Evolutionary conservation across 2,888 invertebrate species (phyloP), one percentile per base, ranked within the genome.

Genomic region (Phoenoteleia sp.): DNA sequence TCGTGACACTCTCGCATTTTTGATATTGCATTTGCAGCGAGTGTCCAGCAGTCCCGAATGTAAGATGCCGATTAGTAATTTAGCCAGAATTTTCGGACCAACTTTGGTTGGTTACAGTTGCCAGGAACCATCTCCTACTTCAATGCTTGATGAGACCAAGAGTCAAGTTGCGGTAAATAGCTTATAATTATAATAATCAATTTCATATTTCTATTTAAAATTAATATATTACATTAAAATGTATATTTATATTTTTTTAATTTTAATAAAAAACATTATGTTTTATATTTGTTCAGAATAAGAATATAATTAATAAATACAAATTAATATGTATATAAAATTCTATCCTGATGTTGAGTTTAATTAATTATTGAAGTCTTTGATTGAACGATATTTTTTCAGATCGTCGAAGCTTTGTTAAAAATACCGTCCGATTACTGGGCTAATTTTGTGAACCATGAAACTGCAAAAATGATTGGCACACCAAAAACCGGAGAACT

Each of bases 11-110:
- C 95, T 99, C 69, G 99, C 99, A 0, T 99, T 97, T 94, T 94
- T 99, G 11, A 96, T 99, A 88, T 94, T 98, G 80, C 99, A 99
- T 94, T 95, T 99, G 88, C 98, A 98, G 94, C 95, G 98, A 90
- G 96, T 99, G 80, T 96, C 98, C 0, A 96, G 97, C 87, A 96
- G 96, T 86, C 95, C 96, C 0, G 97, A 97, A 64, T 98, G 98
- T 88, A 98, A 98, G 94, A 99, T 99, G 99, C 97, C 98, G 0
- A 94, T 96, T 21, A 96, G 96, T 86, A 99, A 99, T 94, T 94
- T 99, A 89, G 96, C 99, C 0, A 97, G 97, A 92, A 96, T 99
- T 29, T 98, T 99, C 94, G 99, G 98, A 0, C 99, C 99, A 1
- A 99, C 99, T 0, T 95, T 99, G 64, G 97, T 99, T 21, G 99